phyloP scores from a whole-genome alignment of 2,888 invertebrate species.

The Tipula helvola region DNA sequence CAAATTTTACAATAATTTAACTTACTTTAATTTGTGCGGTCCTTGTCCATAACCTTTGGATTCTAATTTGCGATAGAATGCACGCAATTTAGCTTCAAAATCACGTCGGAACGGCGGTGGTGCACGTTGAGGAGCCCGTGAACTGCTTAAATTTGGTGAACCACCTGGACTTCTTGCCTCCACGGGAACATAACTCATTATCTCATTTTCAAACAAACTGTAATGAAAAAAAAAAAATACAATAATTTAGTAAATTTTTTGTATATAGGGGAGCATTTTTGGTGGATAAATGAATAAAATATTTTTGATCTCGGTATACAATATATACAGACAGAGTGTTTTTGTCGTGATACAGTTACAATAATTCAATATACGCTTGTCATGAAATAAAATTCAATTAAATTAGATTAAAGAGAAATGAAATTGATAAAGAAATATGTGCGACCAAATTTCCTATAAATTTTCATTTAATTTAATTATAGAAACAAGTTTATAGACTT shows the following conservation, averaged over 20 bases:
- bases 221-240: constrained; percentile 27
- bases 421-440: background rate
- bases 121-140: constrained; percentile 62
- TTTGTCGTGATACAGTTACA: background rate
- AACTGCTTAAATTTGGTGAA: constrained; percentile 56
- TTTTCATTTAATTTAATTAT: background rate
- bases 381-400: background rate
- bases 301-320: background rate
- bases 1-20: constrained; percentile 18
- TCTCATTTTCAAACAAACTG: constrained; percentile 96
- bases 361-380: background rate
- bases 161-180: constrained; percentile 40
- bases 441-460: background rate
- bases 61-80: constrained; percentile 89
- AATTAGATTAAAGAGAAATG: background rate
- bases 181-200: constrained; percentile 89
- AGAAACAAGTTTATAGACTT: background rate
- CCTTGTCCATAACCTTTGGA: constrained; percentile 96
- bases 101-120: constrained; percentile 86
- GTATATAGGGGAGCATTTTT: background rate
- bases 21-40: constrained; percentile 90
- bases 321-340: background rate
- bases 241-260: background rate
- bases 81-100: constrained; percentile 88
- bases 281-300: background rate